Percentiles rank a stretch among this genome's conserved stretches.
These are phyloP conservation scores for Hirtodrosophila alboralis DNA, from an alignment of 2,888 invertebrate species.

Conservation along the genomic window DNA sequence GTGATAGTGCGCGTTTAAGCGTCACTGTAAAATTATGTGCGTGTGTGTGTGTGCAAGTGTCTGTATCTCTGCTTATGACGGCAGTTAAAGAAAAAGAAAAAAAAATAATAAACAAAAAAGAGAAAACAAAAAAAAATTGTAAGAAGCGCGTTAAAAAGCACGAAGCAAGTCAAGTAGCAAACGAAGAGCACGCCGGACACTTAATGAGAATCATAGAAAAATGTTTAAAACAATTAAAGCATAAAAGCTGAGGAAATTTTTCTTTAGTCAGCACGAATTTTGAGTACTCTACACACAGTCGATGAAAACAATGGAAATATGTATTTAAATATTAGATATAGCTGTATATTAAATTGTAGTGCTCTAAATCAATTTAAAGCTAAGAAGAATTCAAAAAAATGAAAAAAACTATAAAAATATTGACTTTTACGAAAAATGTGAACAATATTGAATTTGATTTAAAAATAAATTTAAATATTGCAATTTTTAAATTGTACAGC, in stretches of 20 bases:
- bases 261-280: conserved; percentile 14
- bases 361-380: too few relatives aligned
- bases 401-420: too few relatives aligned
- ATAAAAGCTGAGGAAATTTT: neutral
- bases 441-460: too few relatives aligned
- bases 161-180: conserved; percentile 42
- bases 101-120: conserved; percentile 25
- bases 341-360: too few relatives aligned
- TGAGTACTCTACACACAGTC: conserved; percentile 7
- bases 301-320: too few relatives aligned
- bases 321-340: too few relatives aligned
- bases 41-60: conserved; percentile 1
- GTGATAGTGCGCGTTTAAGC: conserved; percentile 58
- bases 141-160: conserved; percentile 32
- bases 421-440: too few relatives aligned
- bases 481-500: too few relatives aligned
- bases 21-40: conserved; percentile 2
- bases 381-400: too few relatives aligned
- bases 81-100: conserved; percentile 36
- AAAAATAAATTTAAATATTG: too few relatives aligned
- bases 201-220: conserved; percentile 44
- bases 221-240: conserved; percentile 25
- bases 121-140: conserved; percentile 17
- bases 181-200: conserved; percentile 21
- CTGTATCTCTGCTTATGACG: conserved; percentile 21